Evolutionary conservation across 1,140 invertebrate genomes (phyloP).

Genomic region (Zaprionus africanus): DNA sequence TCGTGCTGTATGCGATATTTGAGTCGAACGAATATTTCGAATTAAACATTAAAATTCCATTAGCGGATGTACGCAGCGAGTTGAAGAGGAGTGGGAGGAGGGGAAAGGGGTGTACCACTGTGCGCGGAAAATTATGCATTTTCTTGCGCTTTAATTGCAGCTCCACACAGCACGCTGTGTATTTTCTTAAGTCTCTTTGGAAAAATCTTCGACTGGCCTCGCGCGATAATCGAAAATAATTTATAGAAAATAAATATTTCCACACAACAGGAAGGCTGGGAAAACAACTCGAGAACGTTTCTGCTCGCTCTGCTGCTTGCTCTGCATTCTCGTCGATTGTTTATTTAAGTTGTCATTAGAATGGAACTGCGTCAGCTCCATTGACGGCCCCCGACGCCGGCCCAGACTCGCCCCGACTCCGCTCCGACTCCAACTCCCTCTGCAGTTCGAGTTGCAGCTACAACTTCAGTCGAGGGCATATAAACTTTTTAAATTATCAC

Average conservation of each 20-base stretch:
- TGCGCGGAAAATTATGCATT: constrained; percentile 72
- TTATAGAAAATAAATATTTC: constrained; percentile 82
- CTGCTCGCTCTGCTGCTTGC: constrained; percentile 9
- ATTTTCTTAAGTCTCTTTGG: constrained; percentile 55
- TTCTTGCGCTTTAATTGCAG: constrained; percentile 78
- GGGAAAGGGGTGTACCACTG: constrained; percentile 4
- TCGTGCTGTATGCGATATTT: constrained; percentile 51
- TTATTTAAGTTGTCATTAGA: constrained; percentile 83
- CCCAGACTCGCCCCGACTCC: not conserved
- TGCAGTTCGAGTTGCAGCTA: constrained; percentile 19
- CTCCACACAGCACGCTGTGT: constrained; percentile 18
- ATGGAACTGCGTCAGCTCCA: constrained; percentile 59
- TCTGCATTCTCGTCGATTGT: constrained; percentile 47
- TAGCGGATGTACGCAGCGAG: constrained; percentile 62
- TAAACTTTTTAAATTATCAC: constrained; percentile 83
- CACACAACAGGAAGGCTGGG: constrained; percentile 61
- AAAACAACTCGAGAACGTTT: constrained; percentile 61
- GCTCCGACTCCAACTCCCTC: constrained; percentile 11
- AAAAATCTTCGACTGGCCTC: not conserved
- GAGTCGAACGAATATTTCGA: constrained; percentile 67
- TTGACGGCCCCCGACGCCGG: constrained; percentile 9
- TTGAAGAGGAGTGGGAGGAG: not conserved
- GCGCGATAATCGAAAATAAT: constrained; percentile 78
- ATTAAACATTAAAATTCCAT: constrained; percentile 83
- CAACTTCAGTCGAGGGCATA: constrained; percentile 52